phyloP scores from a whole-genome alignment of 2,797 vertebrate species.

The Molossus molossus region DNA sequence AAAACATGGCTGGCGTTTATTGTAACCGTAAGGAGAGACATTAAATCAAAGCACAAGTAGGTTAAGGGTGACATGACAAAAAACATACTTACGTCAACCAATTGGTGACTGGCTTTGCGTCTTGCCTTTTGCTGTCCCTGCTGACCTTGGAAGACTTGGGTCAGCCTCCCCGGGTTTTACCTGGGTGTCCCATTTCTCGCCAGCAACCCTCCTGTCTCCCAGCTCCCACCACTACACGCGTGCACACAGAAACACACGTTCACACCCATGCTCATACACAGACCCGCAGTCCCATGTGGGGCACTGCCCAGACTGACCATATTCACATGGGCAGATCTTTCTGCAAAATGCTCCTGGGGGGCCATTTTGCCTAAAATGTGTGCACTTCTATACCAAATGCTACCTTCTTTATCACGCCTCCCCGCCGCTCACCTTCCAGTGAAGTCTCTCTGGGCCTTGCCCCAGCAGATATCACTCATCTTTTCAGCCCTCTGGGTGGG shows the following conservation, averaged over 20 bases:
- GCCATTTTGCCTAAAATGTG: background rate
- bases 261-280: background rate
- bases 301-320: rapidly evolving
- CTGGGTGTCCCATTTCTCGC: background rate
- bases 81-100: rapidly evolving
- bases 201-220: background rate
- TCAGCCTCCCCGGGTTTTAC: background rate
- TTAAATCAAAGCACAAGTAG: background rate
- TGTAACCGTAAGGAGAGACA: background rate
- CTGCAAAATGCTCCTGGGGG: rapidly evolving
- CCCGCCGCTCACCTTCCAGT: background rate
- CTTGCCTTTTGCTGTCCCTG: background rate
- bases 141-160: background rate
- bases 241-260: background rate
- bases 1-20: background rate
- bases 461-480: background rate
- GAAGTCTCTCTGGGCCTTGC: background rate
- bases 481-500: background rate
- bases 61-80: background rate
- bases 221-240: rapidly evolving
- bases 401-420: background rate
- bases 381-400: background rate
- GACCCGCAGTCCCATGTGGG: background rate
- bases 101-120: rapidly evolving
- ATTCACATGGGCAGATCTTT: background rate